phyloP scores from a whole-genome alignment of 37 sponge, comb jelly and placozoan genomes.

The Amphimedon queenslandica region DNA sequence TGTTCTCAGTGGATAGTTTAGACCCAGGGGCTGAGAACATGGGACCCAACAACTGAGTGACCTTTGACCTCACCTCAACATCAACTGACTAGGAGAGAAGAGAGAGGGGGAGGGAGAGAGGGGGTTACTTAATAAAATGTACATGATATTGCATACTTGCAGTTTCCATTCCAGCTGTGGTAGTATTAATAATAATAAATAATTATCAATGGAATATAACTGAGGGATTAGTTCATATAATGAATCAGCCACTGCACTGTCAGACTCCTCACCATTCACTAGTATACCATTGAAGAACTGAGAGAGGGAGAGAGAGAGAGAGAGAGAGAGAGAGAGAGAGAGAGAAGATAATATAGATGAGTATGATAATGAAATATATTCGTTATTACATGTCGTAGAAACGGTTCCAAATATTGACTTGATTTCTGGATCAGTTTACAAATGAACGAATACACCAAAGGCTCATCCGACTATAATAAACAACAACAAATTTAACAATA shows the following conservation, averaged over 20 bases:
- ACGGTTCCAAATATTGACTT: slow-evolving; percentile 73
- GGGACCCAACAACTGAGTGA: slow-evolving; percentile 65
- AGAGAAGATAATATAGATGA: not conserved
- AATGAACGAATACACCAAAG: slow-evolving; percentile 53
- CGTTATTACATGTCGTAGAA: slow-evolving; percentile 74
- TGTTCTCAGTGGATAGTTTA: slow-evolving; percentile 59
- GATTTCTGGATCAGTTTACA: slow-evolving; percentile 63
- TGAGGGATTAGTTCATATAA: slow-evolving; percentile 78
- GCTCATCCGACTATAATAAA: slow-evolving; percentile 33
- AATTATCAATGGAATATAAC: slow-evolving; percentile 68
- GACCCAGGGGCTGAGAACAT: slow-evolving; percentile 80
- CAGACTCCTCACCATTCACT: slow-evolving; percentile 64
- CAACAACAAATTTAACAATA: too few relatives aligned
- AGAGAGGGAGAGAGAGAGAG: too few relatives aligned
- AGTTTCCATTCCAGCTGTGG: slow-evolving; percentile 90
- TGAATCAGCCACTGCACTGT: slow-evolving; percentile 69
- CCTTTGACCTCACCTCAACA: too few relatives aligned
- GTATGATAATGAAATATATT: too few relatives aligned
- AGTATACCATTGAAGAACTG: slow-evolving; percentile 77
- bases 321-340: not conserved
- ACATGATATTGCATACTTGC: slow-evolving; percentile 68
- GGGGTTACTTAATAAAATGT: too few relatives aligned
- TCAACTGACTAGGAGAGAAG: too few relatives aligned
- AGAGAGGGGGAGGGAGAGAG: too few relatives aligned
- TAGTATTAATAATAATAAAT: slow-evolving; percentile 74